A percentile compares a stretch with the other conserved stretches of the same genome.
phyloP scores from a whole-genome alignment of 2,797 vertebrate species.

The Malacoraja senta region DNA sequence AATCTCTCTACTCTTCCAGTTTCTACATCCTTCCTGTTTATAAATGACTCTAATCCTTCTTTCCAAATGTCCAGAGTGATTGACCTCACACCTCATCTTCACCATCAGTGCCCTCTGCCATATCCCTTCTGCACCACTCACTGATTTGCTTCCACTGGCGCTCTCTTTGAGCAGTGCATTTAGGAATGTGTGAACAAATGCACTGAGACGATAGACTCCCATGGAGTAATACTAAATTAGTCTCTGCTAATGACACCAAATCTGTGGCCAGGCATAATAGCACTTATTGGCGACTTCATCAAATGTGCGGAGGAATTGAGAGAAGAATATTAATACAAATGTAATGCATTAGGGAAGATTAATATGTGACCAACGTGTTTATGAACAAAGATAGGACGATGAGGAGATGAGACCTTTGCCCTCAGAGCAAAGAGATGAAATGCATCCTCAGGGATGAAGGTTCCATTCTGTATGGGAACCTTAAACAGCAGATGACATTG shows the following conservation, averaged over 20 bases:
- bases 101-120: background rate
- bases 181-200: background rate
- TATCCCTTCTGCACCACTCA: background rate
- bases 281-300: background rate
- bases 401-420: background rate
- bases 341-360: background rate
- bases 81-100: background rate
- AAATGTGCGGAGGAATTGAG: background rate
- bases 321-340: background rate
- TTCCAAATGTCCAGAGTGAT: background rate
- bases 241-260: conserved; percentile 1
- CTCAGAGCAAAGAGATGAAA: background rate
- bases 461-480: too few species aligned
- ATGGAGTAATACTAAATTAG: background rate
- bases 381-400: background rate
- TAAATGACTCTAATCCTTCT: background rate
- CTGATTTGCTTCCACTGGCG: too few species aligned
- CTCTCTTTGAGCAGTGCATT: background rate
- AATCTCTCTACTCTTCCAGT: background rate
- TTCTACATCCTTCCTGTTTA: background rate
- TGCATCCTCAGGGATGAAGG: too few species aligned
- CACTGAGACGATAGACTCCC: background rate
- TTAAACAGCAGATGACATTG: too few species aligned
- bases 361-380: background rate
- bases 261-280: background rate